phyloP scores from a whole-genome alignment of 2,797 vertebrate species.

The Phoebastria nigripes region DNA sequence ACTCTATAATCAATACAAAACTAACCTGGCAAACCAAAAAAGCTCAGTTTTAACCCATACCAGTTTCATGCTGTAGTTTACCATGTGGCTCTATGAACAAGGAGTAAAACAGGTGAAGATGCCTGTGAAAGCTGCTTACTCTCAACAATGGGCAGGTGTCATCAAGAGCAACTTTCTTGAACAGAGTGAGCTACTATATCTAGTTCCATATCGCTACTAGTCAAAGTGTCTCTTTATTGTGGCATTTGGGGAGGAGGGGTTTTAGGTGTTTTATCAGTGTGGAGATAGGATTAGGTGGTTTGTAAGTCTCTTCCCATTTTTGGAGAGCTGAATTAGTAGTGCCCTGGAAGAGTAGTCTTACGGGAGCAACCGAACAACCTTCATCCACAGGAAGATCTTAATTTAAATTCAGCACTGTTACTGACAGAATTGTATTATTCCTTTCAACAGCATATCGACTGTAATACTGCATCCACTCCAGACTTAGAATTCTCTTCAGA shows the following conservation, averaged over 20 bases:
- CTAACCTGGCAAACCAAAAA: background rate
- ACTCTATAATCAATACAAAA: background rate
- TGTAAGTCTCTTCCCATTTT: background rate
- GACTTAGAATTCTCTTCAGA: slow-evolving; percentile 89
- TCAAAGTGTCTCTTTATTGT: background rate
- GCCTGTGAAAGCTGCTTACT: background rate
- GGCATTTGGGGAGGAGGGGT: background rate
- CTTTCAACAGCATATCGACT: slow-evolving; percentile 83
- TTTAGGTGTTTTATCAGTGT: background rate
- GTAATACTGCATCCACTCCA: slow-evolving; percentile 78
- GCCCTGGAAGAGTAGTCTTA: background rate
- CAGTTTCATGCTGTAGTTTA: background rate
- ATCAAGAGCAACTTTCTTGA: background rate
- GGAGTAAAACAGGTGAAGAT: background rate
- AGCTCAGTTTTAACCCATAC: background rate
- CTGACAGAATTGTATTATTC: background rate
- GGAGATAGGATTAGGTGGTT: background rate
- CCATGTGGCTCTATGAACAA: background rate
- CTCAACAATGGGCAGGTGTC: background rate
- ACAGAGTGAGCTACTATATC: background rate
- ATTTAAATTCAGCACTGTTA: background rate
- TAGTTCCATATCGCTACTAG: background rate
- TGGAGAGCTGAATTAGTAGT: background rate
- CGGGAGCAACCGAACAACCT: background rate
- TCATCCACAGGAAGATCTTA: background rate